Percentiles rank a stretch among this genome's conserved stretches.
Conservation (phyloP, 2,888 invertebrate genomes). For the Dicranocentrus wangi region DNA sequence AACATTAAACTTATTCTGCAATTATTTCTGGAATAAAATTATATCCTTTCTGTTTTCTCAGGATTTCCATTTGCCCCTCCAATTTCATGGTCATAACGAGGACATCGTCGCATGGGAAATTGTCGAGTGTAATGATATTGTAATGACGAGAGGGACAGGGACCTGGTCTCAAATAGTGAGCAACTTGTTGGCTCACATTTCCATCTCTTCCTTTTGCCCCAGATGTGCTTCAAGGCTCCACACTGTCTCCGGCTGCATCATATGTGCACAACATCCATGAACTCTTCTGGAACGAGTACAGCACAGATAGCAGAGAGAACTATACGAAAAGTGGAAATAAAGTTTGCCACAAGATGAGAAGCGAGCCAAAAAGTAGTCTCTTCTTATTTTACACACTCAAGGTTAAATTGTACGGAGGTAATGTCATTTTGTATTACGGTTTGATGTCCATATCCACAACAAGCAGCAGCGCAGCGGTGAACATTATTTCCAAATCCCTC, state of each 20-base stretch:
- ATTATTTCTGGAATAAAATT: no score
- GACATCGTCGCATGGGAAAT: not conserved
- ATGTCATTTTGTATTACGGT: conserved; percentile 13
- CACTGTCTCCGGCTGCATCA: not conserved
- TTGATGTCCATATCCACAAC: not conserved
- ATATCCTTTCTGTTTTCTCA: no score
- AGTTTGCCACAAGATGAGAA: not conserved
- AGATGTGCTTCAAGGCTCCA: not conserved
- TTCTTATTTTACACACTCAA: not conserved
- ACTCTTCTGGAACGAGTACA: no score
- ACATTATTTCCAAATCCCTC: not conserved
- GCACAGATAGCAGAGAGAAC: not conserved
- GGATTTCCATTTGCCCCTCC: no score
- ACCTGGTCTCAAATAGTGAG: no score
- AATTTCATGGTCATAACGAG: conserved; percentile 5
- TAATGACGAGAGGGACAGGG: no score
- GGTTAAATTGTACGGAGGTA: conserved; percentile 16
- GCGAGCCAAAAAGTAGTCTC: conserved; percentile 3
- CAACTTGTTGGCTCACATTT: no score
- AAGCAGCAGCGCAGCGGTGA: not conserved
- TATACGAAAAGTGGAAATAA: not conserved
- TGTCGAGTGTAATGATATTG: not conserved
- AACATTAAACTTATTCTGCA: no score
- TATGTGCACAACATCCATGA: not conserved
- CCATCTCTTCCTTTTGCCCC: no score